A percentile compares a stretch with the other conserved stretches of the same genome.
phyloP scores from a whole-genome alignment of 2,888 invertebrate species.

The Oegoconia quadripuncta region DNA sequence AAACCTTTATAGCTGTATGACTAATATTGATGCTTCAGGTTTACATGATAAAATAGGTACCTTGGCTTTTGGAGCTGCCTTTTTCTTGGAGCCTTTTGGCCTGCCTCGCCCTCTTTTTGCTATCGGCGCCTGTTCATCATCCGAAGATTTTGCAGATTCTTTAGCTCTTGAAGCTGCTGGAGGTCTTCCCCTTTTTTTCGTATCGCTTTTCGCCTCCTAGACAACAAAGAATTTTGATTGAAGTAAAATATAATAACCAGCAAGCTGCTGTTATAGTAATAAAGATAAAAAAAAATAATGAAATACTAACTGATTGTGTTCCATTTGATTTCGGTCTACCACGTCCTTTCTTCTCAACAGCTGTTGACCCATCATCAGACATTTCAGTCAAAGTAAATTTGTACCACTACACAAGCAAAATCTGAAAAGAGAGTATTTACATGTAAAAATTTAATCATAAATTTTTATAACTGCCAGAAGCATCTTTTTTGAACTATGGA shows the following conservation, averaged over 20 bases:
- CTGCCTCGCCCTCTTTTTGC: constrained; percentile 77
- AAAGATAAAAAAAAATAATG: background rate
- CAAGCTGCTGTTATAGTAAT: background rate
- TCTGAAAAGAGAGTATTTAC: constrained; percentile 36
- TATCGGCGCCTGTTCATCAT: constrained; percentile 74
- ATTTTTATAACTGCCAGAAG: background rate
- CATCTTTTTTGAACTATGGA: background rate
- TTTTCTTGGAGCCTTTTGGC: constrained; percentile 78
- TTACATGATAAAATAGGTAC: constrained; percentile 28
- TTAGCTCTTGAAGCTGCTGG: constrained; percentile 62
- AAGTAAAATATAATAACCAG: background rate
- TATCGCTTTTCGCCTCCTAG: constrained; percentile 70
- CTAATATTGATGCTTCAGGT: background rate
- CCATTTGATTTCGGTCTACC: constrained; percentile 75
- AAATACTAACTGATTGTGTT: constrained; percentile 57
- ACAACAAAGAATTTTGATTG: constrained; percentile 1
- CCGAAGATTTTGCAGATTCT: constrained; percentile 75
- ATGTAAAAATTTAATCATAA: no score
- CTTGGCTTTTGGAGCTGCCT: constrained; percentile 66
- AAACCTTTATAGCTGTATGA: background rate
- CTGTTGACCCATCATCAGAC: constrained; percentile 76
- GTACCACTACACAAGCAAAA: constrained; percentile 34
- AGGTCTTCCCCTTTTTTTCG: constrained; percentile 71
- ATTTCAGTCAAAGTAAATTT: constrained; percentile 43
- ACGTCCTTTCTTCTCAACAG: constrained; percentile 75